phyloP scores from a whole-genome alignment of 2,797 vertebrate species.

The Gymnothorax javanicus region DNA sequence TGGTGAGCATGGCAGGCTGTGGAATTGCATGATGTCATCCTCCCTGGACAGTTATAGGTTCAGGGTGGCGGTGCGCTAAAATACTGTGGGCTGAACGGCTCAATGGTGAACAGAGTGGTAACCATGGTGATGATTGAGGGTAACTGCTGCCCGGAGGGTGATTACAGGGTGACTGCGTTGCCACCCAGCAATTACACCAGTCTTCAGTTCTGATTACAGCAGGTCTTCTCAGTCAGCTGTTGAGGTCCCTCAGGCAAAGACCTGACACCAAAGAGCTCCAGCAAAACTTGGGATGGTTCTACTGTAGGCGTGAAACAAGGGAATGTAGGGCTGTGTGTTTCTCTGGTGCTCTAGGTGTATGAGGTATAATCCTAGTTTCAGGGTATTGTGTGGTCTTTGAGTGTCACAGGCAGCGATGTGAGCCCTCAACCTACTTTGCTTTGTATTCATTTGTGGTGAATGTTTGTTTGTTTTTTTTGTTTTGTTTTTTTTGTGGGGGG shows the following conservation, averaged over 20 bases:
- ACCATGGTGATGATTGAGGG: slow-evolving; percentile 9
- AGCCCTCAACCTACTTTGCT: not conserved
- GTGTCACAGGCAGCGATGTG: not conserved
- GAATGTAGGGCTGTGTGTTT: not conserved
- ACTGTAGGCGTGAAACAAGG: not conserved
- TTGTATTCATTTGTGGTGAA: no score
- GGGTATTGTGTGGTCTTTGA: not conserved
- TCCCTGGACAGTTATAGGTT: not conserved
- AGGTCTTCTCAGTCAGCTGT: not conserved
- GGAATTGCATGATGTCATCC: not conserved
- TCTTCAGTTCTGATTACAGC: slow-evolving; percentile 6
- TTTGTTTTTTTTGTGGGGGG: no score
- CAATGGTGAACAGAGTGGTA: not conserved
- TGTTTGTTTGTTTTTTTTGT: no score
- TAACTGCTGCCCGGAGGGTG: slow-evolving; percentile 9
- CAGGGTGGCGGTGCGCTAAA: not conserved
- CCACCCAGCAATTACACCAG: slow-evolving; percentile 19
- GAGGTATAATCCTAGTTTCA: not conserved
- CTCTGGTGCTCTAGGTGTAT: not conserved
- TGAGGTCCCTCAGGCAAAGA: not conserved
- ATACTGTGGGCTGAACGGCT: not conserved
- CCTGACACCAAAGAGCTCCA: not conserved
- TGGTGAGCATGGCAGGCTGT: not conserved
- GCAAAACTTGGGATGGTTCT: not conserved
- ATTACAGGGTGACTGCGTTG: slow-evolving; percentile 16